Conservation (phyloP, 2,888 invertebrate genomes). For the Limenitis camilla region DNA sequence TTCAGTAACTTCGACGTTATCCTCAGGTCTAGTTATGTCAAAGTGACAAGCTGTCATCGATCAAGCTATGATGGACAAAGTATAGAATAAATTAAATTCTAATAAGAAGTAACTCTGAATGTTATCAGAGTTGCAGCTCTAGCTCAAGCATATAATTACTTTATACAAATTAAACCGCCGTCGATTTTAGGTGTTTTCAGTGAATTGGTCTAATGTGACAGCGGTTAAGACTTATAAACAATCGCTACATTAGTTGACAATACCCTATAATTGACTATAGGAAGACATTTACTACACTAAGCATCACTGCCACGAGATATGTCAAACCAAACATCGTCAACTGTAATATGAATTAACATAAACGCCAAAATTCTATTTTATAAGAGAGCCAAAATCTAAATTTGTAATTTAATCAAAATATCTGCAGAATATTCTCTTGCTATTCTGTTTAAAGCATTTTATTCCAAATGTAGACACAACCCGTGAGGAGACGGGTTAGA, state of each 20-base stretch:
- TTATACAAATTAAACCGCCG: background rate
- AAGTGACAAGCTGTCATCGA: no score
- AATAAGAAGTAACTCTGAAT: background rate
- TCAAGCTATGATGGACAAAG: no score
- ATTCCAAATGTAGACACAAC: no score
- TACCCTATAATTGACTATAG: constrained; percentile 32
- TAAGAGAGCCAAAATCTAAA: no score
- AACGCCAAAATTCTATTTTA: no score
- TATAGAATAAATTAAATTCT: constrained; percentile 5
- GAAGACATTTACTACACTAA: constrained; percentile 41
- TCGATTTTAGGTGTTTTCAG: background rate
- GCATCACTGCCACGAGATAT: background rate
- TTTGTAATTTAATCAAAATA: no score
- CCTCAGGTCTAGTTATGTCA: no score
- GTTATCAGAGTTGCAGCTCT: background rate
- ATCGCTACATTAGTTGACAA: constrained; percentile 5
- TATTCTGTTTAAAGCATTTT: no score
- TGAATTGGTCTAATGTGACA: background rate
- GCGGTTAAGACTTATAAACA: constrained; percentile 5
- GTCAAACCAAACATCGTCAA: background rate
- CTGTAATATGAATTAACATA: no score
- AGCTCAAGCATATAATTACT: background rate
- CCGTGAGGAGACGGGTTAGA: no score
- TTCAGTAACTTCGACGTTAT: no score
- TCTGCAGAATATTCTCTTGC: no score